These are phyloP conservation scores for Euthynnus affinis DNA, from an alignment of 2,797 vertebrate genomes.

Conservation along the genomic window DNA sequence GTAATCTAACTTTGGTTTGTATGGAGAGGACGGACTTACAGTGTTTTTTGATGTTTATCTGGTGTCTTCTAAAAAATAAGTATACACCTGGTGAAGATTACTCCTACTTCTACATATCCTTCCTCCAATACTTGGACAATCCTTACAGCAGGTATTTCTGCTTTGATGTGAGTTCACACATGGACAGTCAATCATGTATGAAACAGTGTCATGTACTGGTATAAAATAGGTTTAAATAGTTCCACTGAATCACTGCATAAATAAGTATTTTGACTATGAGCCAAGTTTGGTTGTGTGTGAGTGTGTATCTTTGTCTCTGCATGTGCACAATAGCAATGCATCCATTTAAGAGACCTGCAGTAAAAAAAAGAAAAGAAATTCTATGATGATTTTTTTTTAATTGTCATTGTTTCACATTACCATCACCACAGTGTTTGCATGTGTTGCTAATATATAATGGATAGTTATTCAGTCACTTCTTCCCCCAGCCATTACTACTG, in stretches of 20 bases:
- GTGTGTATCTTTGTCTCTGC: background rate
- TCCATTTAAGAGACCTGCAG: constrained; percentile 1
- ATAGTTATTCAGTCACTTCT: constrained; percentile 45
- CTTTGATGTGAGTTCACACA: background rate
- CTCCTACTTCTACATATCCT: no score
- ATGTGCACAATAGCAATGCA: background rate
- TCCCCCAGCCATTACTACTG: constrained; percentile 48
- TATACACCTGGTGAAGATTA: no score
- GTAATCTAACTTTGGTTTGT: no score
- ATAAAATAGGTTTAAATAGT: background rate
- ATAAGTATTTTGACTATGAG: constrained; percentile 9
- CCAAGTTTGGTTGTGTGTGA: constrained; percentile 1
- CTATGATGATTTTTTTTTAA: constrained; percentile 29
- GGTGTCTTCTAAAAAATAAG: no score
- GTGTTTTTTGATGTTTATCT: no score
- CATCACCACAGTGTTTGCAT: constrained; percentile 37
- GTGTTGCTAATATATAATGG: constrained; percentile 53
- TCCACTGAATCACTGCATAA: background rate
- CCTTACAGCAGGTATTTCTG: background rate
- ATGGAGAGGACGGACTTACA: no score
- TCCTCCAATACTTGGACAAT: no score
- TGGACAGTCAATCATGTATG: background rate
- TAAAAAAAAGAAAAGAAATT: constrained; percentile 11
- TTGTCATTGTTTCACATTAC: constrained; percentile 22
- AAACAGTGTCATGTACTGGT: background rate